Percentiles rank a stretch among this genome's conserved stretches.
Evolutionary conservation across 2,888 invertebrate genomes (phyloP).

Genomic region (Rugalucina vietnamica): DNA sequence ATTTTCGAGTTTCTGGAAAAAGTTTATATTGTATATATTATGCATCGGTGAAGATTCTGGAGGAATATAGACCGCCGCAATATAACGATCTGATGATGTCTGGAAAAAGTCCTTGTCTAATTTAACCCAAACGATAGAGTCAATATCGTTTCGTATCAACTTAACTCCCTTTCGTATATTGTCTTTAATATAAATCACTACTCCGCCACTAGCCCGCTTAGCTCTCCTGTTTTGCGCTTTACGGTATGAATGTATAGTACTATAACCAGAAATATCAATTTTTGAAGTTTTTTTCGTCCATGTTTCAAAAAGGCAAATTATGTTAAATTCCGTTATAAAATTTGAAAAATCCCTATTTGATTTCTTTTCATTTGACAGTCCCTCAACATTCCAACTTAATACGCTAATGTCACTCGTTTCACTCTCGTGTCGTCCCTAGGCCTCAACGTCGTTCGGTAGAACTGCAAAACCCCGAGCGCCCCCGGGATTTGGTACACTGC

Average conservation of each 20-base stretch:
- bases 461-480: not conserved
- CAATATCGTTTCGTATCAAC: conserved; percentile 21
- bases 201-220: conserved; percentile 14
- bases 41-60: not conserved
- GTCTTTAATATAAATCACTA: conserved; percentile 22
- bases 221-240: conserved; percentile 4
- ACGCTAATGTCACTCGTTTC: not conserved
- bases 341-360: not conserved
- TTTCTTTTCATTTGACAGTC: not conserved
- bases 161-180: conserved; percentile 12
- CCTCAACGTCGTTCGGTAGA: not conserved
- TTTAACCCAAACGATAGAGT: conserved; percentile 13
- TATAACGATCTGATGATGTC: not conserved
- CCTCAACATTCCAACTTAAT: not conserved
- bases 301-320: conserved; percentile 26
- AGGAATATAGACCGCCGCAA: not conserved
- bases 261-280: conserved; percentile 7
- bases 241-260: conserved; percentile 20
- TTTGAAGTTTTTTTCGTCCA: conserved; percentile 7
- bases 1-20: not conserved
- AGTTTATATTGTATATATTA: not conserved
- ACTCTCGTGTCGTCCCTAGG: not conserved
- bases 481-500: not conserved
- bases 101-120: conserved; percentile 14
- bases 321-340: conserved; percentile 3